These are phyloP conservation scores for Saccostrea echinata DNA, from an alignment of 1,140 invertebrate species.

Conservation along the genomic window DNA sequence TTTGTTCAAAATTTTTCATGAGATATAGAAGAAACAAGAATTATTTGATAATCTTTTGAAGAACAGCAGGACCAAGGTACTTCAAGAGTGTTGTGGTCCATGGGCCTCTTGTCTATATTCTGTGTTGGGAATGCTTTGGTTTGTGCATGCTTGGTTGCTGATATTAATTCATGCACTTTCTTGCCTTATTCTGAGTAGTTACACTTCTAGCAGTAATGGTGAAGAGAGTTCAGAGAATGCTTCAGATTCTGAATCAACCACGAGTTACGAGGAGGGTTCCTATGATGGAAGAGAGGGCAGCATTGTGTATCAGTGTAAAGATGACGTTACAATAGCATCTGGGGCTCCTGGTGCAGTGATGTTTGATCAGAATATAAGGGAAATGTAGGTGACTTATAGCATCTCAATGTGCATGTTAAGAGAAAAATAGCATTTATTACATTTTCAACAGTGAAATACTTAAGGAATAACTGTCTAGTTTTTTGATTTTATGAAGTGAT, in stretches of 20 bases:
- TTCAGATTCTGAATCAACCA: slow-evolving; percentile 65
- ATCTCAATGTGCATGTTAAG: background rate
- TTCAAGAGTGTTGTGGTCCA: too few species aligned
- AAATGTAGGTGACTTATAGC: slow-evolving; percentile 71
- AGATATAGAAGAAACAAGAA: too few species aligned
- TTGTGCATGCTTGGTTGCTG: slow-evolving; percentile 42
- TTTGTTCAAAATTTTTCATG: too few species aligned
- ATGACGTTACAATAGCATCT: slow-evolving; percentile 78
- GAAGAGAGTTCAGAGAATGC: slow-evolving; percentile 55
- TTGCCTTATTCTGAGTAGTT: slow-evolving; percentile 47
- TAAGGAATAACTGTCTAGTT: too few species aligned
- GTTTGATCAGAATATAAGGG: slow-evolving; percentile 80
- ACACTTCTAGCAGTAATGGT: slow-evolving; percentile 60
- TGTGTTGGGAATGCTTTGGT: background rate
- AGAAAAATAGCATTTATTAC: background rate
- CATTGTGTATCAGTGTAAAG: slow-evolving; percentile 79
- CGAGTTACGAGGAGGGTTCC: slow-evolving; percentile 79
- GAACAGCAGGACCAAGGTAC: too few species aligned
- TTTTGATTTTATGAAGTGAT: too few species aligned
- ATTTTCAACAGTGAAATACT: too few species aligned
- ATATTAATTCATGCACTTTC: background rate
- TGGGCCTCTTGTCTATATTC: background rate
- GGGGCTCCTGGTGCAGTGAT: slow-evolving; percentile 79
- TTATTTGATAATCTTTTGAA: too few species aligned
- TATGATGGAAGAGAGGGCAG: slow-evolving; percentile 79